Evolutionary conservation across 2,113 vertebrate genomes (phyloP), one percentile per base, ranked within the genome.

Genomic region (Poicephalus gulielmi): DNA sequence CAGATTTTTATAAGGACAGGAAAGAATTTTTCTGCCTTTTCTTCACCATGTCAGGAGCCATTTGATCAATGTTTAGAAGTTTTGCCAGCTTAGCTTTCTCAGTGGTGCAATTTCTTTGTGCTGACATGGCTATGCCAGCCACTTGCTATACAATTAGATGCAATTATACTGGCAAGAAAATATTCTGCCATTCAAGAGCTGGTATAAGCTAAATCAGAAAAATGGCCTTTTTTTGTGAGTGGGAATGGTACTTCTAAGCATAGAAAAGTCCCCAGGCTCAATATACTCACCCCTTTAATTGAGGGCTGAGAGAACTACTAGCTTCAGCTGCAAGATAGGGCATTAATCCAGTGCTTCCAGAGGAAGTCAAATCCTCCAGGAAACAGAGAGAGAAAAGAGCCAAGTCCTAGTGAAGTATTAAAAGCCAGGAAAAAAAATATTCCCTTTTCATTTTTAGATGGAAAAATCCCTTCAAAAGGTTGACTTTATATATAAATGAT

Each of bases 391-490:
- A 93, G 90, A 88, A 93, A 94, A 94, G 27, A 82, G 9, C 25
- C 83, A 71, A 93, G 66, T 79, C 57, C 93, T 79, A 89, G 62
- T 79, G 71, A 84, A 86, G 73, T 81, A 71, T 31, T 86, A 95
- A 95, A 96, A 91, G 80, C 69, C 66, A 82, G 57, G 57, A 55
- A 75, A 92, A 86, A 93, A 94, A 92, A 66, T 47, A 59, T 80
- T 94, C 22, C 70, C 37, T 90, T 96, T 96, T 95, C 83, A 93
- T 93, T 97, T 96, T 68, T 3, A 2, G 50, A 81, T 52, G 50
- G 86, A 94, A 97, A 96, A 92, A 96, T 95, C 85, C 73, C 60
- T 94, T 95, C 88, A 96, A 90, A 93, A 86, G 68, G 30, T 39
- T 87, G 68, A 74, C 78, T 95, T 91, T 85, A 82, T 77, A 94